Evolutionary conservation across 2,888 invertebrate genomes (phyloP).

Genomic region (Perizoma flavofasciatum): DNA sequence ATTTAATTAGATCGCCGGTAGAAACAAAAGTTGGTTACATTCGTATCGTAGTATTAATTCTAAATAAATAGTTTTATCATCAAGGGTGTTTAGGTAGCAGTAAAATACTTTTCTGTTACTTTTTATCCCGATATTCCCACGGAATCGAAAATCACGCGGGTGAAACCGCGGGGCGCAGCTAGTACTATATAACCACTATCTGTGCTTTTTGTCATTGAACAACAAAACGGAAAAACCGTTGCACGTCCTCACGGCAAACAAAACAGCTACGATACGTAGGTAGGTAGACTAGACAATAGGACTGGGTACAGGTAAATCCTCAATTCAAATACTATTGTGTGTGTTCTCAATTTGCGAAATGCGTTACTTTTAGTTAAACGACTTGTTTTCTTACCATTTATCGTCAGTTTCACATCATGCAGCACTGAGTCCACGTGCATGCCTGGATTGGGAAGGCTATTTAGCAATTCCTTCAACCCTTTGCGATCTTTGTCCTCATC

Average conservation of each 20-base stretch:
- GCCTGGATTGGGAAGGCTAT: conserved; percentile 81
- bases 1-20: too few relatives aligned
- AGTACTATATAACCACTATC: not conserved
- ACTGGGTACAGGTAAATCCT: conserved; percentile 7
- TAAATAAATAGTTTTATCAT: too few relatives aligned
- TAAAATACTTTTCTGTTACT: too few relatives aligned
- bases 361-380: not conserved
- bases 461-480: conserved; percentile 50
- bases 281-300: not conserved
- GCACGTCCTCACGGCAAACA: conserved; percentile 1
- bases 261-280: conserved; percentile 4
- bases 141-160: too few relatives aligned
- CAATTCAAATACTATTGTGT: conserved; percentile 3
- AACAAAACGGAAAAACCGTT: conserved; percentile 11
- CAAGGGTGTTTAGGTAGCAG: too few relatives aligned
- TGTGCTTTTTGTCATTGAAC: conserved; percentile 9
- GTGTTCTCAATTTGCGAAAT: conserved; percentile 1
- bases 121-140: too few relatives aligned
- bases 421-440: conserved; percentile 85
- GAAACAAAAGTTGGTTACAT: too few relatives aligned
- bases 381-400: conserved; percentile 68
- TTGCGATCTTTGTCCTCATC: conserved; percentile 39
- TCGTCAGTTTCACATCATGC: conserved; percentile 86
- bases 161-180: too few relatives aligned
- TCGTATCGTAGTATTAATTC: too few relatives aligned